These are phyloP conservation scores for Chymomyza amoena DNA, from an alignment of 2,888 invertebrate species.

Conservation along the genomic window DNA sequence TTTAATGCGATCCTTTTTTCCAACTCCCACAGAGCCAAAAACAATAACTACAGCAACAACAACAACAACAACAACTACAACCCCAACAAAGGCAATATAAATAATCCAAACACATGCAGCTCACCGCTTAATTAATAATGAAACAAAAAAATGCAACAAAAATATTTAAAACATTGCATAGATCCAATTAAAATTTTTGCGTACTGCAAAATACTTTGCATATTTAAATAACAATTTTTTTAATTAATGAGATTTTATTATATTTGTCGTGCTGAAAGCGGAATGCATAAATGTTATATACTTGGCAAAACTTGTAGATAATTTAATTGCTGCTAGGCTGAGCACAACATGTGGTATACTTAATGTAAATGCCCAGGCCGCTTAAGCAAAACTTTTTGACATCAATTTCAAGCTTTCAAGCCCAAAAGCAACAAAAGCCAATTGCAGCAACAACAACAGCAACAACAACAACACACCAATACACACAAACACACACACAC, in stretches of 20 bases:
- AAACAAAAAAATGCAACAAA: slow-evolving; percentile 1
- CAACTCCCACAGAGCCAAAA: slow-evolving; percentile 1
- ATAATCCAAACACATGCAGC: slow-evolving; percentile 18
- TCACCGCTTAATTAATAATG: slow-evolving; percentile 57
- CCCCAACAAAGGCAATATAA: not conserved
- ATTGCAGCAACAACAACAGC: slow-evolving; percentile 19
- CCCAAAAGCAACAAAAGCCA: slow-evolving; percentile 45
- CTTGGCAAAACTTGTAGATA: slow-evolving; percentile 6
- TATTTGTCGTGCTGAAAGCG: slow-evolving; percentile 12
- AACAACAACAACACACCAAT: not conserved
- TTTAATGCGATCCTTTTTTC: not conserved
- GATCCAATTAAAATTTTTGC: slow-evolving; percentile 65
- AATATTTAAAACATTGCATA: slow-evolving; percentile 26
- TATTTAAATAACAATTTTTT: slow-evolving; percentile 20
- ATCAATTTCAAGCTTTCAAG: slow-evolving; percentile 10
- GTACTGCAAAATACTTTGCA: slow-evolving; percentile 8
- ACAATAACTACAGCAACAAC: not conserved
- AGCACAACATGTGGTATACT: slow-evolving; percentile 56
- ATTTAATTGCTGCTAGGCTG: slow-evolving; percentile 13
- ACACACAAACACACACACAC: not conserved
- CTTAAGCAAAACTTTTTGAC: not conserved
- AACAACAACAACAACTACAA: not conserved
- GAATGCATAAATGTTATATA: not conserved
- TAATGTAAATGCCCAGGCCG: slow-evolving; percentile 44
- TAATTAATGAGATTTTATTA: slow-evolving; percentile 40